Conservation (phyloP, 2,797 vertebrate species). For the Betta splendens region DNA sequence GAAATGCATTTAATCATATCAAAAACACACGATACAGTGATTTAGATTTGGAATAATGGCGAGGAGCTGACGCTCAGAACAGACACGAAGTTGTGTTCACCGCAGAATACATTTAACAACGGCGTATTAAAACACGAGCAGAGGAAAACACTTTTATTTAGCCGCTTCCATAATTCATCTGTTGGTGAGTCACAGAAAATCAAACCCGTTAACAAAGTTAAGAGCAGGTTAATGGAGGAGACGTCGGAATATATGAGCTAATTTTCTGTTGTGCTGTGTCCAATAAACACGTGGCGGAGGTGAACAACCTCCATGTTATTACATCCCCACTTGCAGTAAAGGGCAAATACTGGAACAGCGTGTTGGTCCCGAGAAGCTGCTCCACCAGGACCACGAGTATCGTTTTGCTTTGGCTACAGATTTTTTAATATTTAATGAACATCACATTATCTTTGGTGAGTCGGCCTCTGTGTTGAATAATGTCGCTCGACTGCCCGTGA, state of each 20-base stretch:
- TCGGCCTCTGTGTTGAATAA: conserved; percentile 21
- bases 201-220: conserved; percentile 15
- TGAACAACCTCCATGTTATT: conserved; percentile 36
- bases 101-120: no score
- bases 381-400: conserved; percentile 12
- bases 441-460: conserved; percentile 23
- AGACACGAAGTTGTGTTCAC: no score
- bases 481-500: conserved; percentile 28
- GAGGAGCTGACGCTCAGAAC: conserved; percentile 6
- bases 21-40: neutral
- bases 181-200: conserved; percentile 30
- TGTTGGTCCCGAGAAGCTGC: conserved; percentile 9
- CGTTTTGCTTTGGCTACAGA: conserved; percentile 11
- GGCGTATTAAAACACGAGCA: neutral
- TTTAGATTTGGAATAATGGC: neutral
- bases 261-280: conserved; percentile 20
- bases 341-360: neutral
- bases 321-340: conserved; percentile 19
- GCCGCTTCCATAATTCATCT: conserved; percentile 30
- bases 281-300: conserved; percentile 32
- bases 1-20: conserved; percentile 4
- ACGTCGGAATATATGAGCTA: conserved; percentile 27
- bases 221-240: conserved; percentile 22
- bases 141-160: neutral
- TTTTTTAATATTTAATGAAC: conserved; percentile 36